Percentiles rank a stretch among this genome's conserved stretches.
Evolutionary conservation across 1,140 invertebrate genomes (phyloP).

Genomic region (Plodia interpunctella): DNA sequence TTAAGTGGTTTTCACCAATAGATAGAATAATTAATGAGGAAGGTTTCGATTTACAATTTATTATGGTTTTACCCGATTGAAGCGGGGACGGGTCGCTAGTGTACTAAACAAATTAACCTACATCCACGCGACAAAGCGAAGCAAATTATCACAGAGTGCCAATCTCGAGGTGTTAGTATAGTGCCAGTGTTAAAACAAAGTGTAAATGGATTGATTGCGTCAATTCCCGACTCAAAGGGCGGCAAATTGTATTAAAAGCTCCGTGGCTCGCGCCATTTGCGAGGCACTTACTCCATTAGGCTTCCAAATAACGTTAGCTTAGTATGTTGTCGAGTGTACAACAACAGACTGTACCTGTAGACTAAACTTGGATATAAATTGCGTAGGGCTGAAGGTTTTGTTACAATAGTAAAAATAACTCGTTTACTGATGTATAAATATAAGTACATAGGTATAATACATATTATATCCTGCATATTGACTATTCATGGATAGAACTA

Average conservation of each 20-base stretch:
- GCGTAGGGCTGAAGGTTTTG: no score
- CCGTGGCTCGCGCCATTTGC: constrained; percentile 68
- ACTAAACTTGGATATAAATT: no score
- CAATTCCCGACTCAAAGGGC: constrained; percentile 68
- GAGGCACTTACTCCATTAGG: constrained; percentile 73
- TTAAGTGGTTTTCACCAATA: no score
- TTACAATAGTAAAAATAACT: no score
- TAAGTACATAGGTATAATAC: no score
- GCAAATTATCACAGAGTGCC: constrained; percentile 52
- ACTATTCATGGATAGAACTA: no score
- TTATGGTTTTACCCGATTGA: no score
- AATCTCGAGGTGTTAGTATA: constrained; percentile 28
- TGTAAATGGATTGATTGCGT: constrained; percentile 75
- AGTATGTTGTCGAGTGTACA: constrained; percentile 38
- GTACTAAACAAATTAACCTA: constrained; percentile 46
- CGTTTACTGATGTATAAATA: no score
- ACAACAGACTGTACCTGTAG: constrained; percentile 10
- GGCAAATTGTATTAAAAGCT: constrained; percentile 73
- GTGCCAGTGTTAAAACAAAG: constrained; percentile 71
- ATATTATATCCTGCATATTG: no score
- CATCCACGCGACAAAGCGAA: neutral
- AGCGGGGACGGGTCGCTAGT: constrained; percentile 11
- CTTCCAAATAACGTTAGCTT: constrained; percentile 68
- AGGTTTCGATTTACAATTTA: no score
- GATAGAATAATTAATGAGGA: no score